Evolutionary conservation across 1,140 invertebrate species (phyloP).

Genomic region (Zaprionus camerounensis): DNA sequence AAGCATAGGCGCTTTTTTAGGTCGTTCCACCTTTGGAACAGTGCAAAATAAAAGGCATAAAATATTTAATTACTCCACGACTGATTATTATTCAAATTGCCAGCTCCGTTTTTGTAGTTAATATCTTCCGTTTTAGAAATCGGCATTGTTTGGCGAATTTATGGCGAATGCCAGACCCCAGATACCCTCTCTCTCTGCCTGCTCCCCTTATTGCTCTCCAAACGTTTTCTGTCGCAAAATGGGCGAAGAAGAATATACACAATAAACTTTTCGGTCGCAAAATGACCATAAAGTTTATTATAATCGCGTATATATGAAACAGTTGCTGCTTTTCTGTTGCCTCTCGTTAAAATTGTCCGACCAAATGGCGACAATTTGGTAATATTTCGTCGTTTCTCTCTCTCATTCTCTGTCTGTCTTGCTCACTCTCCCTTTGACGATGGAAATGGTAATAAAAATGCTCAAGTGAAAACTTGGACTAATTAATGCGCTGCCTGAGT

Average conservation of each 20-base stretch:
- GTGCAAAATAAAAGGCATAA: slow-evolving; percentile 22
- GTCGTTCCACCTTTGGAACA: slow-evolving; percentile 18
- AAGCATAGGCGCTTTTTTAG: not conserved
- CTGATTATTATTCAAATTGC: slow-evolving; percentile 21
- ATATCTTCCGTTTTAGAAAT: slow-evolving; percentile 13
- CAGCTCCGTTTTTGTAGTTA: slow-evolving; percentile 22
- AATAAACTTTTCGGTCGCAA: slow-evolving; percentile 60
- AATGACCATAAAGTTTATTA: slow-evolving; percentile 78
- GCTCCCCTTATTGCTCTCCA: not conserved
- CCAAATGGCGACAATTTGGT: slow-evolving; percentile 62
- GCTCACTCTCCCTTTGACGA: not conserved
- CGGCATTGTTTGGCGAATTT: slow-evolving; percentile 33
- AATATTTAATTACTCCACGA: slow-evolving; percentile 18
- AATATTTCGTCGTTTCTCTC: slow-evolving; percentile 41
- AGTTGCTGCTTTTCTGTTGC: slow-evolving; percentile 38
- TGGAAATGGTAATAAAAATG: slow-evolving; percentile 29
- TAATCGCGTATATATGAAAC: slow-evolving; percentile 58
- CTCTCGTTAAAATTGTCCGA: slow-evolving; percentile 41
- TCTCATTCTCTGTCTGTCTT: not conserved
- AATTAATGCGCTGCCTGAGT: slow-evolving; percentile 56
- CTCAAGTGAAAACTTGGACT: slow-evolving; percentile 71
- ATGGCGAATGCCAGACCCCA: slow-evolving; percentile 9
- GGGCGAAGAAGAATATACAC: slow-evolving; percentile 41
- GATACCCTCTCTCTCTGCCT: not conserved
- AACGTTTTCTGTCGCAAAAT: slow-evolving; percentile 31